Evolutionary conservation across 2,797 vertebrate genomes (phyloP), one percentile per base, ranked within the genome.

Genomic region (Morelia viridis): DNA sequence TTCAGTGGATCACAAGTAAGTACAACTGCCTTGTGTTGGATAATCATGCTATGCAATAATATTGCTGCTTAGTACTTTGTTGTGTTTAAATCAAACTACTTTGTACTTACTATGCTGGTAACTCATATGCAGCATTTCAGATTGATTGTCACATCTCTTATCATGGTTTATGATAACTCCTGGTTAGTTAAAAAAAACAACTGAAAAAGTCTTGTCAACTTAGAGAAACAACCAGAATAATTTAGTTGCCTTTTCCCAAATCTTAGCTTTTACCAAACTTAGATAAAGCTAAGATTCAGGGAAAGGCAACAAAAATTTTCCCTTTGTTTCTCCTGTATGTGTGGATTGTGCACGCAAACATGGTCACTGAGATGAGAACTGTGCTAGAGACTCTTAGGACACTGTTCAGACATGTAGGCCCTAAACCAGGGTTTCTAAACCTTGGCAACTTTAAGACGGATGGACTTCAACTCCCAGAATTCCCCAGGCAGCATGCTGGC

Each of bases 1-100:
- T 99, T 94, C 97, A 98, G 65, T 98, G 98, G 95, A 96, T 98
- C 89, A 97, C 98, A 89, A 98, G 99, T 99, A 94, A 97, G 97
- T 94, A 90, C 31, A 3, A 46, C 0, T 80, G 24, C 0, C 85
- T 19, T 60, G n/a, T 5, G 0, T 9, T 13, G 17, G 19, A 4
- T 22, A 89, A 15, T 22, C 0, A 5, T 85, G 50, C 58, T 87
- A 6, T 17, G 58, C n/a, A 53, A 71, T 71, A 41, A 28, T 92
- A 56, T 10, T 57, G 35, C 13, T 84, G 6, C 4, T 56, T 61
- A 7, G 17, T 17, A 7, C 24, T 93, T 85, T 41, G 83, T 5
- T 58, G 7, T n/a, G 12, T 60, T 71, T 68, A 24, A 57, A 60
- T 87, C 35, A 24, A 5, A 17, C 2, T 83, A 1, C 8, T 90